A percentile compares a stretch with the other conserved stretches of the same genome.
phyloP scores from a whole-genome alignment of 2,888 invertebrate genomes.

The Timandra comae region DNA sequence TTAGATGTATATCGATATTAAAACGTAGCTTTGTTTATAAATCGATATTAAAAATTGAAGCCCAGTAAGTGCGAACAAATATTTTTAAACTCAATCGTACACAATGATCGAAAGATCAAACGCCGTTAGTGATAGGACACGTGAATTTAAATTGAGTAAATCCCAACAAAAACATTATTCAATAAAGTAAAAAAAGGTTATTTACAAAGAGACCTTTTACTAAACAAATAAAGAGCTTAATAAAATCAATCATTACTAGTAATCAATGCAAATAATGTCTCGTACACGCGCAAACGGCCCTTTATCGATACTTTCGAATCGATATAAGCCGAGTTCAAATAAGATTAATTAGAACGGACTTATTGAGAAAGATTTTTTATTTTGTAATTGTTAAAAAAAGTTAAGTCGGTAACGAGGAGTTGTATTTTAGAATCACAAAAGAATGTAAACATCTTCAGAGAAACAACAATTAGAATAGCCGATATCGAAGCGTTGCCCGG shows the following conservation, averaged over 20 bases:
- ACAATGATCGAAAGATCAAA: too few relatives aligned
- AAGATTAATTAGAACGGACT: conserved; percentile 43
- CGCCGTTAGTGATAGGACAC: too few relatives aligned
- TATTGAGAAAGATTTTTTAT: conserved; percentile 2
- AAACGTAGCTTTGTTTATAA: too few relatives aligned
- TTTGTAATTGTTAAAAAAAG: too few relatives aligned
- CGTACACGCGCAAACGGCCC: conserved; percentile 49
- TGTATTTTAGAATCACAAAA: conserved; percentile 51
- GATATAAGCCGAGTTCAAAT: conserved; percentile 51
- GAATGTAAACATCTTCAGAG: conserved; percentile 59
- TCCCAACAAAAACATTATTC: too few relatives aligned
- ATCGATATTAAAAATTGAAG: too few relatives aligned
- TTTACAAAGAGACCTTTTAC: conserved; percentile 7
- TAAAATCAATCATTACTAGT: conserved; percentile 17
- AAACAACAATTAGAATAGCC: conserved; percentile 74
- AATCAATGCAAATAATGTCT: conserved; percentile 45
- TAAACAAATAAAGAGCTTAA: conserved; percentile 14
- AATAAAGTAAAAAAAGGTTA: conserved; percentile 1
- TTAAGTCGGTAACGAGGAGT: conserved; percentile 30
- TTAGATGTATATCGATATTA: too few relatives aligned
- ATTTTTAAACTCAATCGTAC: too few relatives aligned
- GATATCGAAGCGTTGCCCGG: conserved; percentile 61
- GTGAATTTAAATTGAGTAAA: too few relatives aligned
- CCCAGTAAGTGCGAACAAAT: too few relatives aligned
- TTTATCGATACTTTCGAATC: conserved; percentile 67